Conservation (phyloP, 2,113 vertebrate genomes). For the Platichthys stellatus region DNA sequence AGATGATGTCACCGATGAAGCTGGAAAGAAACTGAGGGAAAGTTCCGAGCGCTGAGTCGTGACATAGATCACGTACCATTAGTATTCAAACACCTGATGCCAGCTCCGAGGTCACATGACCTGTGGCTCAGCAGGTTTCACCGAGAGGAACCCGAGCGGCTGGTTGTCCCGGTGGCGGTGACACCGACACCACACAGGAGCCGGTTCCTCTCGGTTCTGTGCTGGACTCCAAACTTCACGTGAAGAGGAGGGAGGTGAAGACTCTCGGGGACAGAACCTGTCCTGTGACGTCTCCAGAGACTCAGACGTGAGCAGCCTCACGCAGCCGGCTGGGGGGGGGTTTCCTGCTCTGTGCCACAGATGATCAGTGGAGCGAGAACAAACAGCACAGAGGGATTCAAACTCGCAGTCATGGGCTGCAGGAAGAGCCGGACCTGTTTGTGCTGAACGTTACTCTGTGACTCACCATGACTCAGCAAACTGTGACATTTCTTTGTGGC, state of each 20-base stretch:
- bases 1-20: too few species aligned
- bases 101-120: neutral
- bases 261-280: too few species aligned
- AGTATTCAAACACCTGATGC: neutral
- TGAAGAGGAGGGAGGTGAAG: too few species aligned
- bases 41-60: too few species aligned
- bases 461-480: neutral
- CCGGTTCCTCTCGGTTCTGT: too few species aligned
- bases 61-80: too few species aligned
- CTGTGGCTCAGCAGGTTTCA: neutral
- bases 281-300: too few species aligned
- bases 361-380: neutral
- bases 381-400: constrained; percentile 20
- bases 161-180: neutral
- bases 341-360: constrained; percentile 55
- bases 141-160: neutral
- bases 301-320: too few species aligned
- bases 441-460: constrained; percentile 11
- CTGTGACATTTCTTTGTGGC: too few species aligned
- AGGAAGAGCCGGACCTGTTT: constrained; percentile 22
- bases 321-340: constrained; percentile 42
- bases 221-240: too few species aligned
- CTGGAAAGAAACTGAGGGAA: too few species aligned
- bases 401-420: constrained; percentile 20
- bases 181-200: too few species aligned